Evolutionary conservation across 2,797 vertebrate genomes (phyloP), one percentile per base, ranked within the genome.

Genomic region (Pagetopsis macropterus): DNA sequence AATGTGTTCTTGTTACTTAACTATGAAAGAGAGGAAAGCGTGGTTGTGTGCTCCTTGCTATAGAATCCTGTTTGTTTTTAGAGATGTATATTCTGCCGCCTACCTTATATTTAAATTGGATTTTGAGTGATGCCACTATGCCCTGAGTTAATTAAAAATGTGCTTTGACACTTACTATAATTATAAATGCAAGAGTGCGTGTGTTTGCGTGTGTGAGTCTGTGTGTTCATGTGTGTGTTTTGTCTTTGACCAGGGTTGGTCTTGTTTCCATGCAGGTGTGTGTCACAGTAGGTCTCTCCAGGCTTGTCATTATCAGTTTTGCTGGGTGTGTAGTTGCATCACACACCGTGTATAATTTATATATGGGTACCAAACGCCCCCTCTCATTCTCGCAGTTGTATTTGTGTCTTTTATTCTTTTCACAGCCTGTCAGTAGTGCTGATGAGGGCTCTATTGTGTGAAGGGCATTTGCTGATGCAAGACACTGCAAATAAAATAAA

Each of bases 391-490:
- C 64, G 78, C 54, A 52, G 54, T 45, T 10, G 4, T 45, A 46
- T 84, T 83, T 75, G 54, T 84, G 72, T 75, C 49, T 9, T 43
- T 15, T 55, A 51, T 27, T 57, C 15, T 50, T 50, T 65, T 58
- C 3, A 1, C 57, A 56, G 70, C 70, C 43, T 79, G 76, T 79
- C 83, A 82, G 65, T 19, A 19, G 61, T 19, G 41, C 52, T 27
- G 76, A 79, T 78, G 73, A 80, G 31, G 57, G 49, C 68, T 84
- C 50, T 27, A 51, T 61, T 79, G 79, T 78, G 79, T 79, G 72
- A 83, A 75, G 79, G 85, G 70, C 83, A 83, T 74, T 74, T 75
- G 51, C 70, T 87, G 84, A 91, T 84, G 88, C 73, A 88, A 89
- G 76, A 79, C 79, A 67, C 49, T 64, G 74, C 62, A 89, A 91